phyloP scores from a whole-genome alignment of 2,888 invertebrate species.

The Drosophila maculinotata region DNA sequence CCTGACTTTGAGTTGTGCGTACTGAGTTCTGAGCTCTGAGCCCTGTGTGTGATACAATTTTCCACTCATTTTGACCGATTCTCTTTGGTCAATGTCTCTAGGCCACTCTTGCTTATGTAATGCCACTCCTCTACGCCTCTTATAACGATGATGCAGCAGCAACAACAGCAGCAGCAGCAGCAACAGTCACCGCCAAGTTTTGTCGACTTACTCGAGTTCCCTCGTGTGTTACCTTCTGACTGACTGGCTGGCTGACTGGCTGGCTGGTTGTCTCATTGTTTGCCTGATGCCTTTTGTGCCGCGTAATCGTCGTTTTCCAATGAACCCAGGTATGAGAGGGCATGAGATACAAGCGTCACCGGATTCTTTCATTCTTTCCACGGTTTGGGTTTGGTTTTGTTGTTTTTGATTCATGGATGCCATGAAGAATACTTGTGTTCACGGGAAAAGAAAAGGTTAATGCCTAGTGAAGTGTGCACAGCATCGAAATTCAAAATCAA shows the following conservation, averaged over 20 bases:
- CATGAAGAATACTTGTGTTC: constrained; percentile 63
- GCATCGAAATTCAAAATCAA: constrained; percentile 54
- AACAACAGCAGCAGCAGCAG: constrained; percentile 21
- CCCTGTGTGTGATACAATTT: constrained; percentile 63
- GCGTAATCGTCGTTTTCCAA: constrained; percentile 79
- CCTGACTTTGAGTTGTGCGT: background rate
- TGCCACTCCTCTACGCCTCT: constrained; percentile 40
- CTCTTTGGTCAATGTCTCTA: constrained; percentile 61
- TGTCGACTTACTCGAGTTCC: constrained; percentile 54
- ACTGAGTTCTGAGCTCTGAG: background rate
- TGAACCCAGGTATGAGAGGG: constrained; percentile 69
- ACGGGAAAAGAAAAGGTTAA: constrained; percentile 71
- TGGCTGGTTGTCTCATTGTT: constrained; percentile 59
- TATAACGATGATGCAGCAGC: constrained; percentile 61
- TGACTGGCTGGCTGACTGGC: constrained; percentile 7
- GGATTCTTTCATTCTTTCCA: constrained; percentile 62
- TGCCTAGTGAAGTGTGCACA: constrained; percentile 79
- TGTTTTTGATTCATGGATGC: constrained; percentile 72
- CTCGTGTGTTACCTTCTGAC: constrained; percentile 28
- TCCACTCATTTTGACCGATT: constrained; percentile 68
- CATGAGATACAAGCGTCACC: constrained; percentile 73
- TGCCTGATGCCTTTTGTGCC: constrained; percentile 74
- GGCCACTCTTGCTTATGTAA: constrained; percentile 66
- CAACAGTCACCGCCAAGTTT: constrained; percentile 32
- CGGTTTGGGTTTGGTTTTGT: constrained; percentile 25